Evolutionary conservation across 2,113 vertebrate genomes (phyloP).

Genomic region (Perognathus longimembris): DNA sequence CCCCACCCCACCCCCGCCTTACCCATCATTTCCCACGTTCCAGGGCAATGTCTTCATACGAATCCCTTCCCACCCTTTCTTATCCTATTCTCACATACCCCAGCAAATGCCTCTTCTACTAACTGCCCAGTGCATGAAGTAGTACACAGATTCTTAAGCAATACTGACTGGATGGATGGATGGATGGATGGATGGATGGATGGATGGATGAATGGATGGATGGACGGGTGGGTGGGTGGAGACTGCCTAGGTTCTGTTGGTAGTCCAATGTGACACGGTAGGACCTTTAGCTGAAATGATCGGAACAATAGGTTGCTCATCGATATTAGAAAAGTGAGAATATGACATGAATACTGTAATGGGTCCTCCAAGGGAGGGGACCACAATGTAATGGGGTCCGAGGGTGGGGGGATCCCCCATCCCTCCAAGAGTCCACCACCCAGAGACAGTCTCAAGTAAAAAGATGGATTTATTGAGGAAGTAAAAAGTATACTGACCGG

Average conservation of each 20-base stretch:
- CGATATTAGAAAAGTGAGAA: neutral
- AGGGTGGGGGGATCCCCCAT: too few species aligned
- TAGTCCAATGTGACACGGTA: neutral
- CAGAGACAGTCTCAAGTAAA: too few species aligned
- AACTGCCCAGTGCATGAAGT: neutral
- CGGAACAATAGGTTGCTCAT: neutral
- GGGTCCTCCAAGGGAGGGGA: too few species aligned
- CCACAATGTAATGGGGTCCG: too few species aligned
- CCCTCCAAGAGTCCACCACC: too few species aligned
- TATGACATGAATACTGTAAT: too few species aligned
- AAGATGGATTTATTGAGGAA: too few species aligned
- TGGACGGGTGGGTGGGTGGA: neutral
- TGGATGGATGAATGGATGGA: neutral
- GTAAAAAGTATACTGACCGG: too few species aligned
- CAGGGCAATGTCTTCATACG: neutral
- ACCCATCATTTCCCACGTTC: neutral
- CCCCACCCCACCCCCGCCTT: neutral
- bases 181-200: too few species aligned
- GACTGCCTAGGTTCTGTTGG: neutral
- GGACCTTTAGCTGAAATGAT: neutral
- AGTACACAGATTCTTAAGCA: neutral
- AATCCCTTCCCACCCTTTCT: neutral
- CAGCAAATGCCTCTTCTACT: neutral
- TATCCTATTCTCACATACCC: neutral
- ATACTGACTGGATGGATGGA: neutral